A percentile compares a stretch with the other conserved stretches of the same genome.
Evolutionary conservation across 1,140 invertebrate genomes (phyloP).

Genomic region (Hestina assimilis): DNA sequence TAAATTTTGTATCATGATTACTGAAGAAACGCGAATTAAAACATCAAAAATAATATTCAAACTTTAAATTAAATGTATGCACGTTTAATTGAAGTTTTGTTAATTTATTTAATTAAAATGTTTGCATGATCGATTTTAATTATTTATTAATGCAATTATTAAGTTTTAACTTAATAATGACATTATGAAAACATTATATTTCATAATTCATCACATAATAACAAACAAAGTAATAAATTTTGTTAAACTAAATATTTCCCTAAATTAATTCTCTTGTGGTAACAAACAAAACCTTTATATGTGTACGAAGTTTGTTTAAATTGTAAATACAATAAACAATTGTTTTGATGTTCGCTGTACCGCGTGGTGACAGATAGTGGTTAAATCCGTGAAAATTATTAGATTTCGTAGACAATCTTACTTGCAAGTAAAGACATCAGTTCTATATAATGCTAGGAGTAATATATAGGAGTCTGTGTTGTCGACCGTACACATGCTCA

Average conservation of each 20-base stretch:
- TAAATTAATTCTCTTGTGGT: slow-evolving; percentile 23
- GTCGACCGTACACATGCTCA: slow-evolving; percentile 37
- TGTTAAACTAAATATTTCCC: slow-evolving; percentile 12
- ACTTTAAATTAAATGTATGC: no score
- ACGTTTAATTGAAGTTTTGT: neutral
- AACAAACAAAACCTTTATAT: slow-evolving; percentile 18
- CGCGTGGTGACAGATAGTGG: slow-evolving; percentile 20
- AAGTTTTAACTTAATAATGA: neutral
- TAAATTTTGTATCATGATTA: no score
- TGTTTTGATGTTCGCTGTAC: slow-evolving; percentile 19
- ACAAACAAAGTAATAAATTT: slow-evolving; percentile 16
- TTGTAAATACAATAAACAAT: slow-evolving; percentile 23
- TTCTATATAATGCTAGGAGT: slow-evolving; percentile 21
- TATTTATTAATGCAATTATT: neutral
- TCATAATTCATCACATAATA: neutral
- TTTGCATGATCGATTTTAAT: neutral
- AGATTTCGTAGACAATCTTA: slow-evolving; percentile 22
- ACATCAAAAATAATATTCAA: neutral
- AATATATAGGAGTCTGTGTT: slow-evolving; percentile 31
- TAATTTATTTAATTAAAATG: neutral
- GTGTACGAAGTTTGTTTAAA: slow-evolving; percentile 21
- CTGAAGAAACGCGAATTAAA: no score
- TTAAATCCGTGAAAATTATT: slow-evolving; percentile 23
- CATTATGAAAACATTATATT: neutral
- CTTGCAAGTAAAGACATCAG: slow-evolving; percentile 22